Evolutionary conservation across 35 echinoderm and acorn worm genomes (phyloP).

Genomic region (Strongylocentrotus purpuratus): DNA sequence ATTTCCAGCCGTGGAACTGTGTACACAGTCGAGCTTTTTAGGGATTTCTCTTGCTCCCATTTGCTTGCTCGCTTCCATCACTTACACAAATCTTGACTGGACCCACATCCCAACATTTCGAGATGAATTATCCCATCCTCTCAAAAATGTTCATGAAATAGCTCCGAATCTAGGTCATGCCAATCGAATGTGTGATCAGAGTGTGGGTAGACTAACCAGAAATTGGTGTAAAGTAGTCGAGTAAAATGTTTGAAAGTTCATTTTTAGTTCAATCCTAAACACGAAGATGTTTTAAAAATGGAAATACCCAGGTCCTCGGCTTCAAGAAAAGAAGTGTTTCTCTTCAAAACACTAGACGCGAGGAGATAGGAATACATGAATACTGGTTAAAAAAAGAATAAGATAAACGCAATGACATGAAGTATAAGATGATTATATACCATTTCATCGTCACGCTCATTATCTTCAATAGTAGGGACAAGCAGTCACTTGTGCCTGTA

Average conservation of each 20-base stretch:
- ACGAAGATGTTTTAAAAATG: too few species aligned
- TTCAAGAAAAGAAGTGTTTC: not conserved
- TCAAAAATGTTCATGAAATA: not conserved
- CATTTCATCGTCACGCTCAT: too few species aligned
- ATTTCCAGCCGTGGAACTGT: not conserved
- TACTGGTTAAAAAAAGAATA: too few species aligned
- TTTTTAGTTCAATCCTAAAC: too few species aligned
- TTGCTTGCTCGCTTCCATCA: constrained; percentile 5
- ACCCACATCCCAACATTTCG: not conserved
- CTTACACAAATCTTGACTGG: constrained; percentile 26
- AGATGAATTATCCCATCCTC: not conserved
- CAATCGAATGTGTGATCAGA: not conserved
- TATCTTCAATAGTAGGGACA: too few species aligned
- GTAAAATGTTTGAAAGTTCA: too few species aligned
- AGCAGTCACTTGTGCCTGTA: too few species aligned
- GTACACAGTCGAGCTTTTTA: constrained; percentile 34
- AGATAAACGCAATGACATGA: too few species aligned
- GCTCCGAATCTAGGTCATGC: not conserved
- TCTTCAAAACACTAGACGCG: too few species aligned
- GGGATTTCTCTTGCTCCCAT: constrained; percentile 7
- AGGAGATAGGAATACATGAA: too few species aligned
- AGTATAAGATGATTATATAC: too few species aligned
- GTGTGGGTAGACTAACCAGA: not conserved
- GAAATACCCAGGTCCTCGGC: too few species aligned
- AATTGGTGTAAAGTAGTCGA: not conserved